Percentiles rank a stretch among this genome's conserved stretches.
Evolutionary conservation across 2,113 vertebrate species (phyloP).

Genomic region (Hemiscyllium ocellatum): DNA sequence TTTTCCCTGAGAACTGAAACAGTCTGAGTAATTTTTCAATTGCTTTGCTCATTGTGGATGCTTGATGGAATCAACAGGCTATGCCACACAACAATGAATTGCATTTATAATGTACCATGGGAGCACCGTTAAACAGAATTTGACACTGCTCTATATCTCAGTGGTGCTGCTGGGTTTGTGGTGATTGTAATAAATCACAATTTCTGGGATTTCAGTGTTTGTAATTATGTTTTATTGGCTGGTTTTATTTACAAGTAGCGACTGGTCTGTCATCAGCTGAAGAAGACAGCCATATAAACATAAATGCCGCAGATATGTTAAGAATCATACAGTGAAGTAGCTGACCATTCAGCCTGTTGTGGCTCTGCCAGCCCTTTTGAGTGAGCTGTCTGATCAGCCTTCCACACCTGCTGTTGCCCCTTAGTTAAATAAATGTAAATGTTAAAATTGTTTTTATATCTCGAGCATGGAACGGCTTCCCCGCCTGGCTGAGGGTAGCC

Average conservation of each 20-base stretch:
- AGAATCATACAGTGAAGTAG: background rate
- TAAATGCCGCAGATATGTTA: no score
- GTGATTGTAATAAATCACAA: background rate
- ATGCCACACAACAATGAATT: background rate
- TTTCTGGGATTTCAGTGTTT: background rate
- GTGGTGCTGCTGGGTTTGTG: background rate
- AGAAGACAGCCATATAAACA: background rate
- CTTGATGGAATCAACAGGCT: background rate
- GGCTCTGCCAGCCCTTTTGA: background rate
- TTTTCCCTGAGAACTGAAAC: background rate
- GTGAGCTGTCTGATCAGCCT: background rate
- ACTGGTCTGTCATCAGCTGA: background rate
- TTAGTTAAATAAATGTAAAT: background rate
- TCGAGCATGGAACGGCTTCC: background rate
- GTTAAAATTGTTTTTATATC: background rate
- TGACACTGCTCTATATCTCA: background rate
- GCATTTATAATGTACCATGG: background rate
- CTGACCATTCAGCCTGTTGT: background rate
- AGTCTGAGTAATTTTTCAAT: background rate
- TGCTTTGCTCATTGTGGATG: background rate
- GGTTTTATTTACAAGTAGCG: background rate
- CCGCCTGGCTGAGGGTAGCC: background rate
- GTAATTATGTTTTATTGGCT: background rate
- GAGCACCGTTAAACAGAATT: background rate
- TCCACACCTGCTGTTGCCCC: background rate